A percentile compares a stretch with the other conserved stretches of the same genome.
Conservation (phyloP, 2,113 vertebrate species). For the Parotia lawesii region DNA sequence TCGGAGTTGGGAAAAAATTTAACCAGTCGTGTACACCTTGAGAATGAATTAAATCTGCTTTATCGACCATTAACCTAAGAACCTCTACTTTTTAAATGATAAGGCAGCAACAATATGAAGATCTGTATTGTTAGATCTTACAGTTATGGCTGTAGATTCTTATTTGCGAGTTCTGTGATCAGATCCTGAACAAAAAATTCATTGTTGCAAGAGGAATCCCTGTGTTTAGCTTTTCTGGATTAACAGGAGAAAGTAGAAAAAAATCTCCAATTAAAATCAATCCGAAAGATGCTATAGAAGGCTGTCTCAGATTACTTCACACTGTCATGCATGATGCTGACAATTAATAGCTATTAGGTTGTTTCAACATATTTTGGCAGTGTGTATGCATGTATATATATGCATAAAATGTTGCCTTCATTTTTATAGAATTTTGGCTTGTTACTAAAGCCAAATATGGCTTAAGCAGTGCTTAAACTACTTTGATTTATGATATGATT, state of each 20-base stretch:
- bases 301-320: not conserved
- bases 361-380: not conserved
- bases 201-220: not conserved
- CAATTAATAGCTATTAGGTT: not conserved
- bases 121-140: not conserved
- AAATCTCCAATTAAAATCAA: not conserved
- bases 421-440: not conserved
- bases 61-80: not conserved
- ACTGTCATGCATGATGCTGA: not conserved
- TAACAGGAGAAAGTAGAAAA: not conserved
- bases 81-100: not conserved
- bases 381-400: not conserved
- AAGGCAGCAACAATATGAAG: not conserved
- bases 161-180: not conserved
- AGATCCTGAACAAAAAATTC: not conserved
- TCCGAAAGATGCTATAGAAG: not conserved
- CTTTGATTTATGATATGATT: not conserved
- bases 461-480: not conserved
- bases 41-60: not conserved
- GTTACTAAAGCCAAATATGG: not conserved
- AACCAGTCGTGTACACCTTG: not conserved
- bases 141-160: not conserved
- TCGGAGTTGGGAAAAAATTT: not conserved
- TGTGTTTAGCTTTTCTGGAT: not conserved
- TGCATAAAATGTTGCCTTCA: not conserved